A percentile compares a stretch with the other conserved stretches of the same genome.
These are phyloP conservation scores for Penaeus vannamei DNA, from an alignment of 1,140 invertebrate genomes.

Conservation along the genomic window DNA sequence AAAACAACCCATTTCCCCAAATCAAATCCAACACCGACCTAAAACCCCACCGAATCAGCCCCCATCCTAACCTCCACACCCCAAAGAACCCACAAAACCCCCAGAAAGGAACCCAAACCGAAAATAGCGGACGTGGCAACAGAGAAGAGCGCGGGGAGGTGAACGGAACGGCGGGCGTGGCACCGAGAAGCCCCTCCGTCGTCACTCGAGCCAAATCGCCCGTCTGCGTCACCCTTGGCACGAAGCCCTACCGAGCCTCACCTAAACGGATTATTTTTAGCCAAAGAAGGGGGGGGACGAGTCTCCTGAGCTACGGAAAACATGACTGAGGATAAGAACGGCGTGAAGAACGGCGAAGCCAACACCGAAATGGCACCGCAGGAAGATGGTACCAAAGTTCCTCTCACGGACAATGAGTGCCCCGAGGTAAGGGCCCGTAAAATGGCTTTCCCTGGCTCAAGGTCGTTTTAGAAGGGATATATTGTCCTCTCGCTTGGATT, in stretches of 20 bases:
- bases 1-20: neutral
- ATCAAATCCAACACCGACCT: neutral
- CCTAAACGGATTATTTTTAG: conserved; percentile 60
- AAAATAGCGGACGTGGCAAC: too few species aligned
- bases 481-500: too few species aligned
- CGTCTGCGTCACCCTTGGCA: conserved; percentile 33
- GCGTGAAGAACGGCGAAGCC: conserved; percentile 50
- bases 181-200: neutral
- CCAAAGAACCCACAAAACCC: neutral
- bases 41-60: neutral
- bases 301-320: neutral
- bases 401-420: conserved; percentile 38
- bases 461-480: too few species aligned
- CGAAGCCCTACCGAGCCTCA: conserved; percentile 38
- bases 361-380: conserved; percentile 60
- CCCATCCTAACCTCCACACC: neutral
- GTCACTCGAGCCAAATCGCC: neutral
- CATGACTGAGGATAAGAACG: conserved; percentile 62
- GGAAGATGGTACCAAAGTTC: conserved; percentile 60
- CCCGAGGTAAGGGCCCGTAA: conserved; percentile 28
- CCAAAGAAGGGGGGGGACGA: neutral
- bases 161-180: conserved; percentile 54
- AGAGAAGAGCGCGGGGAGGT: neutral
- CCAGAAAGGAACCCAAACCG: too few species aligned
- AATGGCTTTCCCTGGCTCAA: too few species aligned